Base-by-base conservation (phyloP, 2,797 vertebrate genomes). In the Pseudomugil tenellus region DNA sequence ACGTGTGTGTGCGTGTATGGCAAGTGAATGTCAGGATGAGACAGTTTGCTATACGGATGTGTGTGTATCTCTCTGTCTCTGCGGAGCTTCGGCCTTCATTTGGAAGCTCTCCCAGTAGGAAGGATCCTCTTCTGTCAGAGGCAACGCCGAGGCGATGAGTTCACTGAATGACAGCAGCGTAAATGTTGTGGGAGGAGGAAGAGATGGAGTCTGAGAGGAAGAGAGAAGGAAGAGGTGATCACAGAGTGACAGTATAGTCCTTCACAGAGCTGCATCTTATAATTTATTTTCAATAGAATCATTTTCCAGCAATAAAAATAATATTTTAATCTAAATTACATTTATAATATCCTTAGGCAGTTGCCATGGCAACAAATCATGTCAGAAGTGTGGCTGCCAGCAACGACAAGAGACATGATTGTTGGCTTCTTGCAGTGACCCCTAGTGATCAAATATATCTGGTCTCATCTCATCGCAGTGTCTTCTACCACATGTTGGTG, bases 21-120 rank as follows among this genome's bases (percentile, higher is more conserved):
- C 37, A 66, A 54, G 37, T 63, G n/a, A 58, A 43, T 41, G 57
- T 86, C 69, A 68, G 72, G 21, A 17, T 66, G 39, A 78, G 59
- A 67, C 55, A 56, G 77, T 61, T 7, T 10, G 68, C 77, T 68
- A 70, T 74, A 28, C 34, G 60, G 54, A 55, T 43, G 63, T 46
- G 32, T 49, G 73, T 69, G 72, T 80, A 35, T 91, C 89, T 67
- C 83, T 95, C 87, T 95, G 96, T 76, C 92, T 94, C 84, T 87
- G 72, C 5, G 94, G 95, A 32, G 91, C 87, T 70, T 97, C 95
- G 41, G 92, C 92, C 88, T 96, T 98, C 59, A 79, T 94, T 80
- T 89, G 90, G 87, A 98, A 98, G 79, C 87, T 93, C 79, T 97
- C 95, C 97, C 98, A 99, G 86, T 93, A 95, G 28, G 92, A 82